Evolutionary conservation across 1,140 invertebrate species (phyloP).

Genomic region (Dermatophagoides farinae): DNA sequence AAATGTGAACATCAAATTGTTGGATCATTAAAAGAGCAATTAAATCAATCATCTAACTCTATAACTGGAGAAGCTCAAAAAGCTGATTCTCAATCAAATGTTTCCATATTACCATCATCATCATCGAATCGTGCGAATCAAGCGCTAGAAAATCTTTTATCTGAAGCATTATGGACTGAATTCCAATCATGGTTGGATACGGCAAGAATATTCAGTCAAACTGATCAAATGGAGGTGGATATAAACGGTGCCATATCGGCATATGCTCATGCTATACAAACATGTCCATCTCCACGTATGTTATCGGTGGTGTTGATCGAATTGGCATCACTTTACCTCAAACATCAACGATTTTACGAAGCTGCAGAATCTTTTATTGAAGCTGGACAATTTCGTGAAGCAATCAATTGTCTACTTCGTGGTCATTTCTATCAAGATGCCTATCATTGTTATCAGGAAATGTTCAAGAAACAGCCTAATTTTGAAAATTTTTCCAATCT

Average conservation of each 20-base stretch:
- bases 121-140: neutral
- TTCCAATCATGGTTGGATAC: conserved; percentile 9
- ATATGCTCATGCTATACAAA: conserved; percentile 9
- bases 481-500: too few relatives aligned
- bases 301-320: conserved; percentile 1
- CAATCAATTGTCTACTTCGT: conserved; percentile 4
- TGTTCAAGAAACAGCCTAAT: neutral
- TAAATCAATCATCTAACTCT: neutral
- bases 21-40: neutral
- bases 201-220: conserved; percentile 7
- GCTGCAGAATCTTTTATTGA: conserved; percentile 10
- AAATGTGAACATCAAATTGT: conserved; percentile 14
- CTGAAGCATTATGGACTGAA: neutral
- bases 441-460: conserved; percentile 2
- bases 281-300: neutral
- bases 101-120: neutral
- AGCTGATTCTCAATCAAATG: neutral
- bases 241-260: conserved; percentile 14
- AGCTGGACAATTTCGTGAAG: conserved; percentile 5
- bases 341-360: neutral
- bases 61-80: neutral
- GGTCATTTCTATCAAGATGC: conserved; percentile 8
- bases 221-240: neutral
- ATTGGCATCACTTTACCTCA: conserved; percentile 6
- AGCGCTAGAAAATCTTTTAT: neutral